Evolutionary conservation across 2,797 vertebrate genomes (phyloP), one percentile per base, ranked within the genome.

Genomic region (Gymnothorax javanicus): DNA sequence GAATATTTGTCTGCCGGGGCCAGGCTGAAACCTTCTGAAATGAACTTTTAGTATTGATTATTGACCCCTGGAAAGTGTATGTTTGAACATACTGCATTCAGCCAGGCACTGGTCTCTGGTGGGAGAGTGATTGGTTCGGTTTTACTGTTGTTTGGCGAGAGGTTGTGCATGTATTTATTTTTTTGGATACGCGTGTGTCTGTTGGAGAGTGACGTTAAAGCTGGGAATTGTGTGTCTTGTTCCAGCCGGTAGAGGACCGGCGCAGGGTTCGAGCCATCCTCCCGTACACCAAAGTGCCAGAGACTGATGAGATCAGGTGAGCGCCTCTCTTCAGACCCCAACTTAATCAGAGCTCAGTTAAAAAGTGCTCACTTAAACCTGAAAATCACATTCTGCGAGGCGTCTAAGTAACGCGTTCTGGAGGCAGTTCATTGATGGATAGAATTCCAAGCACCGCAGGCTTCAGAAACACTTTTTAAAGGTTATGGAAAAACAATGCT

Each of bases 211-310:
- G 27, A 17, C 8, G 27, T 75, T 15, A 75, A 33, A 43, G 27
- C 71, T 23, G 62, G 12, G n/a, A 27, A 7, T 43, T 15, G 11
- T 52, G 20, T 85, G 83, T 86, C 23, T 88, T 90, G 25, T 43
- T 93, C 84, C 92, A 99, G 99, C 99, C 99, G 91, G 99, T 99
- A 87, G 99, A 99, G 93, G 98, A 99, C 93, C 95, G 99, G 92
- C 97, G 97, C 90, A 96, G 99, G 96, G 99, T 99, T 88, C 96
- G 98, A 95, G 98, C 99, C 92, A 99, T 99, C 95, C 96, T 99
- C 69, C 99, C 99, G 92, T 99, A 99, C 93, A 99, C 99, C 95
- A 99, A 99, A 98, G 99, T 99, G 95, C 98, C 99, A 96, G 99
- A 99, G 90, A 99, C 99, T 82, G 98, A 99, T 95, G 99, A 99